A percentile compares a stretch with the other conserved stretches of the same genome.
Conservation (phyloP, 2,888 invertebrate genomes). For the Euspilapteryx auroguttella region DNA sequence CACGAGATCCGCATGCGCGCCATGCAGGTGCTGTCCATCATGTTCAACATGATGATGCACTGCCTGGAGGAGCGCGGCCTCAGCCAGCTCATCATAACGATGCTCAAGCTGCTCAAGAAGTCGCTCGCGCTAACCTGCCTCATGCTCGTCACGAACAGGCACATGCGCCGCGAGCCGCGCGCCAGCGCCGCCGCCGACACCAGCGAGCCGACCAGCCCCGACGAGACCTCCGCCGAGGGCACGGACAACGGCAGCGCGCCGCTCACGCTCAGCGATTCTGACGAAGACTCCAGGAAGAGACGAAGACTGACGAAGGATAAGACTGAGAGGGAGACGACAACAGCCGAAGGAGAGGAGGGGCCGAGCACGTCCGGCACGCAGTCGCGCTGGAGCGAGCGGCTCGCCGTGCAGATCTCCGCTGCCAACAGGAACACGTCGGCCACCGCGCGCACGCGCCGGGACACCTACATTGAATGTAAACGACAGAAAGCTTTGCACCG, state of each 20-base stretch:
- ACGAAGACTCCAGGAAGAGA: background rate
- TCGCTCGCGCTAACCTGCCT: constrained; percentile 47
- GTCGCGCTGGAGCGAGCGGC: constrained; percentile 39
- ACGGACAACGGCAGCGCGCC: background rate
- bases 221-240: background rate
- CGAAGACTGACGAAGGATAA: background rate
- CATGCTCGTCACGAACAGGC: constrained; percentile 45
- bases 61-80: constrained; percentile 47
- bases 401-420: constrained; percentile 47
- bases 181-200: background rate
- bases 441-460: constrained; percentile 36
- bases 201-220: background rate
- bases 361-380: constrained; percentile 9
- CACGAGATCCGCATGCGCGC: constrained; percentile 53
- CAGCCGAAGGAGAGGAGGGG: background rate
- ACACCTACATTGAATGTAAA: constrained; percentile 35
- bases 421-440: constrained; percentile 44
- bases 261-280: background rate
- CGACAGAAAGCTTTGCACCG: constrained; percentile 40
- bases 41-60: constrained; percentile 59
- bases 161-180: constrained; percentile 8
- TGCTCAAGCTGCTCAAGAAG: constrained; percentile 45
- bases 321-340: background rate
- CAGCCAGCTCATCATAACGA: constrained; percentile 41
- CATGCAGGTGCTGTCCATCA: constrained; percentile 49